phyloP scores from a whole-genome alignment of 2,113 vertebrate species.

The Crotophaga sulcirostris region DNA sequence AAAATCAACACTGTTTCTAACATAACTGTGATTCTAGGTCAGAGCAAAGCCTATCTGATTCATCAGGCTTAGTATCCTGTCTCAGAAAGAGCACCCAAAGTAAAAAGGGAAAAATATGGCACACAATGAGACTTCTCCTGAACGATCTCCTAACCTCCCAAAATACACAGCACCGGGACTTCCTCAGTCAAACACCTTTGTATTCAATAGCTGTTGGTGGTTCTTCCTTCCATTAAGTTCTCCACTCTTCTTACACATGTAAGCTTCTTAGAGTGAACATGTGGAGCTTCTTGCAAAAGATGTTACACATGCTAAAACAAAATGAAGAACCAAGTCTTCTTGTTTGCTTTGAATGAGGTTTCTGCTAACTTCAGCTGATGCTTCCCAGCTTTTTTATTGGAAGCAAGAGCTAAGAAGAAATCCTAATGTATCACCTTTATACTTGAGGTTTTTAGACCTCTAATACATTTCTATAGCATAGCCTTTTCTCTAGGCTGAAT shows the following conservation, averaged over 20 bases:
- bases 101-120: neutral
- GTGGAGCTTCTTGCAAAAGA: neutral
- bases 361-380: neutral
- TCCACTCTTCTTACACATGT: neutral
- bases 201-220: neutral
- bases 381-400: neutral
- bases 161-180: neutral
- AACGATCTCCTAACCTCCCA: neutral
- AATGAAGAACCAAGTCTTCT: neutral
- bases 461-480: neutral
- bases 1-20: neutral
- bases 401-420: neutral
- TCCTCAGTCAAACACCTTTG: neutral
- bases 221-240: neutral
- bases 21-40: neutral
- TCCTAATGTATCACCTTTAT: neutral
- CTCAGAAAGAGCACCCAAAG: neutral
- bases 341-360: neutral
- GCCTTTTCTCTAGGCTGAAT: neutral
- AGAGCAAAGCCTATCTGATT: neutral
- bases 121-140: neutral
- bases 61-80: neutral
- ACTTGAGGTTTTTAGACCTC: neutral
- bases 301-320: neutral
- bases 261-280: neutral